Conservation (phyloP, 2,888 invertebrate genomes). For the Acrobeloides nanus region DNA sequence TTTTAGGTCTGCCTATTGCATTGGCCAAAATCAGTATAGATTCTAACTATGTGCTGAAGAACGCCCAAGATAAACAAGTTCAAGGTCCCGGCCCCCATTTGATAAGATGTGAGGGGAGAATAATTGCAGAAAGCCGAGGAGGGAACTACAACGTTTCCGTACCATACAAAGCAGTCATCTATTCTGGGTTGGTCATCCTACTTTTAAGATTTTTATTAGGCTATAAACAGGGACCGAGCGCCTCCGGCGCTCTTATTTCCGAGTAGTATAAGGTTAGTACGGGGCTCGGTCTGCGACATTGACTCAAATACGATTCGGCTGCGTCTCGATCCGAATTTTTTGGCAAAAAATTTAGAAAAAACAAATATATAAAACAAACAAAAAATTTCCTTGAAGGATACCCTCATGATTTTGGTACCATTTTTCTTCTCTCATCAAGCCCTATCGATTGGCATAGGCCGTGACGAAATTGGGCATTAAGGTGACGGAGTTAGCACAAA, state of each 20-base stretch:
- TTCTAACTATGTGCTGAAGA: constrained; percentile 6
- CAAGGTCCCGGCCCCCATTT: constrained; percentile 6
- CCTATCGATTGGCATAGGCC: too few relatives aligned
- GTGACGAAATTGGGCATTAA: too few relatives aligned
- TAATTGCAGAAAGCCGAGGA: constrained; percentile 59
- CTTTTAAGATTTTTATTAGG: not conserved
- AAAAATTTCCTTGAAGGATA: too few relatives aligned
- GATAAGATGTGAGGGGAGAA: constrained; percentile 52
- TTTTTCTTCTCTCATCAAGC: too few relatives aligned
- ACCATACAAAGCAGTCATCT: constrained; percentile 63
- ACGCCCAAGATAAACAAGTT: constrained; percentile 3
- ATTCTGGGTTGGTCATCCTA: constrained; percentile 56
- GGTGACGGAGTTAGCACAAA: too few relatives aligned
- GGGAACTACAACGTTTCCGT: constrained; percentile 61
- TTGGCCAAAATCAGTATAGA: constrained; percentile 43
- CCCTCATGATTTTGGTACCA: too few relatives aligned
- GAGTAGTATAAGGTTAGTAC: too few relatives aligned
- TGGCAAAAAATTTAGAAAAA: constrained; percentile 10
- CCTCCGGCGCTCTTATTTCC: too few relatives aligned
- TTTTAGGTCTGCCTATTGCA: constrained; percentile 29
- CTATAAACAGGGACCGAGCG: too few relatives aligned
- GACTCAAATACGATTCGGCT: not conserved
- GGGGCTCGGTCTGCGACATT: not conserved
- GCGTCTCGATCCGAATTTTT: constrained; percentile 5
- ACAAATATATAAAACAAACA: too few relatives aligned